Percentiles rank a stretch among this genome's conserved stretches.
Conservation (phyloP, 2,797 vertebrate species). For the Acipenser transmontanus region DNA sequence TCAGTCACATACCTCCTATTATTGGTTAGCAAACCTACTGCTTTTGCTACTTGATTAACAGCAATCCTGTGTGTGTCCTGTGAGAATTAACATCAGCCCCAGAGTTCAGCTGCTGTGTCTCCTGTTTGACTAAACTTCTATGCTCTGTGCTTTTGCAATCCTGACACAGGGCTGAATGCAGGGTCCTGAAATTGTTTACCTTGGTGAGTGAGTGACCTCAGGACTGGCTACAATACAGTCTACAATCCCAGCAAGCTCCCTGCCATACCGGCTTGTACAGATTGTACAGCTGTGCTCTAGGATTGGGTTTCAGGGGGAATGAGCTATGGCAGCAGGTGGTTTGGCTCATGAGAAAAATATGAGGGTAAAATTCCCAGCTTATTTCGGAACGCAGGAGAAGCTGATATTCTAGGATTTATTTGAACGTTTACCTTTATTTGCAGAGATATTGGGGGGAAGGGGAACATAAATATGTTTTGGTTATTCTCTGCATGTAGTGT, state of each 20-base stretch:
- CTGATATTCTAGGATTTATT: slow-evolving; percentile 6
- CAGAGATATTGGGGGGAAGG: slow-evolving; percentile 16
- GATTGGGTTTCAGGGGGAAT: slow-evolving; percentile 68
- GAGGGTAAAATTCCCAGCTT: slow-evolving; percentile 48
- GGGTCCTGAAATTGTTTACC: slow-evolving; percentile 17
- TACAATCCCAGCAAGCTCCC: slow-evolving; percentile 25
- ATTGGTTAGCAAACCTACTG: no score
- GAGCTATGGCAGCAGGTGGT: slow-evolving; percentile 81
- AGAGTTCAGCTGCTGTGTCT: slow-evolving; percentile 10
- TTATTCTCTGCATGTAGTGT: no score
- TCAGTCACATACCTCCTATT: no score
- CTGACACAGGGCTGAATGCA: slow-evolving; percentile 23
- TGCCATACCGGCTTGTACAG: slow-evolving; percentile 40
- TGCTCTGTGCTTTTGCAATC: slow-evolving; percentile 17
- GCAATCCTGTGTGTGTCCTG: slow-evolving; percentile 5
- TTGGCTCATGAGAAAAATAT: slow-evolving; percentile 32
- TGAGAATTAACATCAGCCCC: slow-evolving; percentile 13
- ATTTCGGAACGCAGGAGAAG: slow-evolving; percentile 20
- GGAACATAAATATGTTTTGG: slow-evolving; percentile 4
- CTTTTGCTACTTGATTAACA: no score
- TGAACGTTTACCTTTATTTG: slow-evolving; percentile 21
- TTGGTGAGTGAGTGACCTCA: slow-evolving; percentile 10
- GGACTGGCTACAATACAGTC: slow-evolving; percentile 10
- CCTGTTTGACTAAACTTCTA: neutral
- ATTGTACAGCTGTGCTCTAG: slow-evolving; percentile 66